A percentile compares a stretch with the other conserved stretches of the same genome.
Evolutionary conservation across 1,140 invertebrate genomes (phyloP).

Genomic region (Drosophila gunungcola): DNA sequence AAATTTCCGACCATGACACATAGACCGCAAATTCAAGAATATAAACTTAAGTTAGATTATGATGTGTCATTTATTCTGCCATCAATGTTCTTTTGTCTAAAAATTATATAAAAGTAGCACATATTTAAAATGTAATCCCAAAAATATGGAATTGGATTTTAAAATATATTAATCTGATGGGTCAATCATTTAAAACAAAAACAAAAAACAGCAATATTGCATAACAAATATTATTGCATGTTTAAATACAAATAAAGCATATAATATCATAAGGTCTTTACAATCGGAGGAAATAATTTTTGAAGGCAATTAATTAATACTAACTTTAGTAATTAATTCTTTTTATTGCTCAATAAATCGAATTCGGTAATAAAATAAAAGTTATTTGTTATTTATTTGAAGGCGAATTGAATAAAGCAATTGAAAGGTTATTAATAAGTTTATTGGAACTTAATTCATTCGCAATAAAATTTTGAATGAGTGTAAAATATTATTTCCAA

Average conservation of each 20-base stretch:
- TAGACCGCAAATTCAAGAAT: conserved; percentile 18
- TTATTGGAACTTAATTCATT: not conserved
- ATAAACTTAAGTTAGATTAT: not conserved
- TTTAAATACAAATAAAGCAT: not conserved
- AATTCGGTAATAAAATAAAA: conserved; percentile 17
- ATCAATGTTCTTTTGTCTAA: not conserved
- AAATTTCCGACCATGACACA: conserved; percentile 47
- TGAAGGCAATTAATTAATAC: not conserved
- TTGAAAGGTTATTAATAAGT: conserved; percentile 6
- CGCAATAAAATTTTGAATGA: too few relatives aligned
- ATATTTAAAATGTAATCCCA: too few relatives aligned
- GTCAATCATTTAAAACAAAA: too few relatives aligned
- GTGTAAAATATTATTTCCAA: not conserved
- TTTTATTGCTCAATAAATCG: not conserved
- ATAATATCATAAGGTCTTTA: not conserved
- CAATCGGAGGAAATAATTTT: conserved; percentile 11
- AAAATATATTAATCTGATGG: too few relatives aligned
- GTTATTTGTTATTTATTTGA: conserved; percentile 1
- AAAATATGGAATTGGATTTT: too few relatives aligned
- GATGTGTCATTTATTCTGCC: not conserved
- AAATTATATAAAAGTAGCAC: not conserved
- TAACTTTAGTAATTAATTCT: not conserved
- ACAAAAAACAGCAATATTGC: not conserved
- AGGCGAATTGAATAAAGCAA: conserved; percentile 12
- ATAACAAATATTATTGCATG: not conserved